Evolutionary conservation across 1,140 invertebrate genomes (phyloP).

Genomic region (Drosophila sp.): DNA sequence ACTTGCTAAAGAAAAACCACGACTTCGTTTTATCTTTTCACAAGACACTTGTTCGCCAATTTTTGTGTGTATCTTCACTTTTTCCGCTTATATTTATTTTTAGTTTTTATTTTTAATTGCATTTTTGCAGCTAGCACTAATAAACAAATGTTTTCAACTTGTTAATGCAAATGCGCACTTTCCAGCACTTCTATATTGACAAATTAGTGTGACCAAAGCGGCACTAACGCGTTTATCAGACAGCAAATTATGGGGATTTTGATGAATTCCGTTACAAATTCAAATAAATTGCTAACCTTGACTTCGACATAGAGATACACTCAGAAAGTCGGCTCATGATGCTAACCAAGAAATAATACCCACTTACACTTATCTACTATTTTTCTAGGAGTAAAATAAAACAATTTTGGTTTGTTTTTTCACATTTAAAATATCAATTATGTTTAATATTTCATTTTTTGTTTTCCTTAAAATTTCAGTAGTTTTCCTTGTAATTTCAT

Average conservation of each 20-base stretch:
- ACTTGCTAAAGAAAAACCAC: neutral
- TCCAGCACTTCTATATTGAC: neutral
- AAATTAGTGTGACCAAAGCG: neutral
- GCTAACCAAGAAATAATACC: too few species aligned
- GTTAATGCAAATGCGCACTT: neutral
- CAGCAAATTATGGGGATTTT: too few species aligned
- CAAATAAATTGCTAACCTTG: neutral
- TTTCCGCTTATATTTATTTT: neutral
- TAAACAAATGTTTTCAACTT: too few species aligned
- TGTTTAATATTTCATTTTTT: slow-evolving; percentile 43
- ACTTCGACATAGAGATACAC: too few species aligned
- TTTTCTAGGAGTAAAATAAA: too few species aligned
- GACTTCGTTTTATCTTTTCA: too few species aligned
- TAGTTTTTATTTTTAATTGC: neutral
- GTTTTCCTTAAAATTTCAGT: slow-evolving; percentile 32
- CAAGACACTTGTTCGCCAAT: too few species aligned
- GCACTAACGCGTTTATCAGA: too few species aligned
- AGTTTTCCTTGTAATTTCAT: slow-evolving; percentile 34
- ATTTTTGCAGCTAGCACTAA: neutral
- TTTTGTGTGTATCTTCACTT: neutral
- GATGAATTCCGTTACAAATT: neutral
- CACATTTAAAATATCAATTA: slow-evolving; percentile 52
- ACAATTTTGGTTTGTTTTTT: neutral
- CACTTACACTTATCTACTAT: too few species aligned
- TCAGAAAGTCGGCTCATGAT: too few species aligned